Conservation (phyloP, 1,140 invertebrate genomes). For the Bombus affinis region DNA sequence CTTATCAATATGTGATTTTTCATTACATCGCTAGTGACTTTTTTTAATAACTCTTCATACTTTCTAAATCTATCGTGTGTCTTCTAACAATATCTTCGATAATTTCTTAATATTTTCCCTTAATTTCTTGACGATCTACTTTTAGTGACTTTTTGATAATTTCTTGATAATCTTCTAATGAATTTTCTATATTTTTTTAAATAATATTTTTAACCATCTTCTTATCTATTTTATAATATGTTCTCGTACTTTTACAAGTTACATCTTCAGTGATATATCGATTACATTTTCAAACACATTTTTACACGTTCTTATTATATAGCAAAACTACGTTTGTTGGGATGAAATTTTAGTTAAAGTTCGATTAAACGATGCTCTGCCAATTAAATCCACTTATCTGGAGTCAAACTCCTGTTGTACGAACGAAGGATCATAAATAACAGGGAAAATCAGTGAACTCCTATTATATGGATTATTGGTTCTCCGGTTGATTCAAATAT, state of each 20-base stretch:
- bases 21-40: neutral
- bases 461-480: neutral
- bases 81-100: too few species aligned
- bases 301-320: neutral
- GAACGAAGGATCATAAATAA: neutral
- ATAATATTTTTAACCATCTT: neutral
- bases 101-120: neutral
- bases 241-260: too few species aligned
- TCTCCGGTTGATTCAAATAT: neutral
- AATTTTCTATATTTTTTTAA: neutral
- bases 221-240: neutral
- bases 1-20: neutral
- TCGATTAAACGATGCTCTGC: neutral
- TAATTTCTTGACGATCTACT: neutral
- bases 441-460: neutral
- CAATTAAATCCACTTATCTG: neutral
- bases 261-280: too few species aligned
- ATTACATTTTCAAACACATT: neutral
- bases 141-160: neutral
- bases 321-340: neutral
- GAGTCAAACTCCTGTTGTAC: neutral
- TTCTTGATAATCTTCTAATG: neutral
- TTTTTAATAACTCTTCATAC: neutral
- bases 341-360: too few species aligned
- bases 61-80: neutral